Conservation (phyloP, 2,797 vertebrate species). For the Lepidocolaptes lacrymiger region DNA sequence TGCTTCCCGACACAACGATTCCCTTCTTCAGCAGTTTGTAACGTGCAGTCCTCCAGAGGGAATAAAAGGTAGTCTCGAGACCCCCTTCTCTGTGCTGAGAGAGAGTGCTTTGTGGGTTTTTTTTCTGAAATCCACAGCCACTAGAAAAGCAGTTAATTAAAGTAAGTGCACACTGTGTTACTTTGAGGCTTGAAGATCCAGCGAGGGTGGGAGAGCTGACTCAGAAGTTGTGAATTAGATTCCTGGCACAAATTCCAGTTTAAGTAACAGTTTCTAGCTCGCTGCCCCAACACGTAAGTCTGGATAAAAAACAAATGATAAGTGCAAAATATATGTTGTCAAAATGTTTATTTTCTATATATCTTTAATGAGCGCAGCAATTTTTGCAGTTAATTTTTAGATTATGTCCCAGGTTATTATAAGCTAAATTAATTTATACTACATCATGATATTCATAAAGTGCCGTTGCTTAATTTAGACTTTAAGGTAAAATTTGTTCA, state of each 20-base stretch:
- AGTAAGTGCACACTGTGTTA: constrained; percentile 60
- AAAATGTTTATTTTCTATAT: constrained; percentile 68
- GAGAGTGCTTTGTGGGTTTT: background rate
- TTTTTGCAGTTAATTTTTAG: constrained; percentile 30
- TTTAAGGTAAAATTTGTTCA: background rate
- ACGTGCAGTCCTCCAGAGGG: constrained; percentile 51
- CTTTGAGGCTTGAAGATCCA: constrained; percentile 59
- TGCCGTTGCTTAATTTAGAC: background rate
- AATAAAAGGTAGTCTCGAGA: constrained; percentile 69
- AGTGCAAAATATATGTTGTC: constrained; percentile 70
- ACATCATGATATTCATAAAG: background rate
- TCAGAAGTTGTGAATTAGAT: constrained; percentile 78
- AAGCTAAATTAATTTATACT: background rate
- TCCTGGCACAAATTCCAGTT: constrained; percentile 71
- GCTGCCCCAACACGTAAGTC: constrained; percentile 74
- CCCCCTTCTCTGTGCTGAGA: background rate
- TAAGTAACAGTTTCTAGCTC: constrained; percentile 76
- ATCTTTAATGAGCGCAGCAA: constrained; percentile 48
- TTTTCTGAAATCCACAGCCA: background rate
- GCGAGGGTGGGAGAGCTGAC: constrained; percentile 70
- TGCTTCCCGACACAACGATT: constrained; percentile 54
- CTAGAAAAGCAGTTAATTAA: constrained; percentile 67
- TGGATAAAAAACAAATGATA: constrained; percentile 76
- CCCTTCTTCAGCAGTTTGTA: constrained; percentile 24
- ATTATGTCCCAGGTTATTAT: background rate